Percentiles rank a stretch among this genome's conserved stretches.
phyloP scores from a whole-genome alignment of 2,113 vertebrate genomes.

The Cervus canadensis region DNA sequence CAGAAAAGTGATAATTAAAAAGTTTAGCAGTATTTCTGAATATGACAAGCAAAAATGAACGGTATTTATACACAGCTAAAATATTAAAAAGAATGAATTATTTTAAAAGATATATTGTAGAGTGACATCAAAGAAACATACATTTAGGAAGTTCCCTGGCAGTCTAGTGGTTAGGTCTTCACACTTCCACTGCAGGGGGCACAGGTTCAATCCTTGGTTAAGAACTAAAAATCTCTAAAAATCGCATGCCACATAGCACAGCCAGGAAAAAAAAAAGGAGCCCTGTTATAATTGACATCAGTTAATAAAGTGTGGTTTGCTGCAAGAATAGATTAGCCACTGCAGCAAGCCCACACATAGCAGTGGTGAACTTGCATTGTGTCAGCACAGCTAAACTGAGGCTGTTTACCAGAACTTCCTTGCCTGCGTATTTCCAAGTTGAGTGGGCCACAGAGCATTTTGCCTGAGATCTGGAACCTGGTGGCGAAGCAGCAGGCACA shows the following conservation, averaged over 20 bases:
- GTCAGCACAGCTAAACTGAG: not conserved
- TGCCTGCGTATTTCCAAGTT: not conserved
- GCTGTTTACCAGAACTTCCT: not conserved
- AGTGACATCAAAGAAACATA: not conserved
- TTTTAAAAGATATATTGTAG: not conserved
- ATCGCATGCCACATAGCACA: not conserved
- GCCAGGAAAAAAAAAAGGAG: not conserved
- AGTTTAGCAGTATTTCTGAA: not conserved
- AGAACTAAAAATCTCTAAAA: not conserved
- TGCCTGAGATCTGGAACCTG: not conserved
- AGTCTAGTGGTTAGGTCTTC: not conserved
- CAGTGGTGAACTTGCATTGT: not conserved
- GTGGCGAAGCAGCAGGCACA: not conserved
- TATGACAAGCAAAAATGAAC: not conserved
- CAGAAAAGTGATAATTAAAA: not conserved
- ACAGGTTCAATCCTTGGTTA: not conserved
- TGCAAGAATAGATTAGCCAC: not conserved
- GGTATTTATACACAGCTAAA: not conserved
- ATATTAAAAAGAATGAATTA: not conserved
- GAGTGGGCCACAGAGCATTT: not conserved
- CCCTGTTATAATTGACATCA: too few species aligned
- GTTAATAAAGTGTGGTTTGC: not conserved
- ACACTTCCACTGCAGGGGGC: not conserved
- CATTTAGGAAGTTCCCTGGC: not conserved
- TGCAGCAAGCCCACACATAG: not conserved